Evolutionary conservation across 2,113 vertebrate genomes (phyloP).

Genomic region (Channa argus): DNA sequence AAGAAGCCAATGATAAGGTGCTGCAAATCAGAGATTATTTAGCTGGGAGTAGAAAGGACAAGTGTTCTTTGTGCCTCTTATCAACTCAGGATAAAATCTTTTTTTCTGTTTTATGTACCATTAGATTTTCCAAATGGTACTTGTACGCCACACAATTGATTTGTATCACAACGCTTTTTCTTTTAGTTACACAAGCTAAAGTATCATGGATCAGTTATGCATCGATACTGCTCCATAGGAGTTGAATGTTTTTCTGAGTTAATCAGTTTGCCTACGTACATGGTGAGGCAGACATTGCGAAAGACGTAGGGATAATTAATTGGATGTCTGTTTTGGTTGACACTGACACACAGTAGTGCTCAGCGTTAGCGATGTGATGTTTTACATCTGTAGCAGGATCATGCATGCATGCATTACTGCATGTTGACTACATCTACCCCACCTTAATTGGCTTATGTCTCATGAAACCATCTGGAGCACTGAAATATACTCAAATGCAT

Average conservation of each 20-base stretch:
- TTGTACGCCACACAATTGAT: constrained; percentile 32
- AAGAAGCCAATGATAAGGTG: constrained; percentile 43
- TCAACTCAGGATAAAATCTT: constrained; percentile 33
- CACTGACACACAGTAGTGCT: constrained; percentile 23
- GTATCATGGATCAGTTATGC: constrained; percentile 19
- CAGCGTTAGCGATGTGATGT: constrained; percentile 37
- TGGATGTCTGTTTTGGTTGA: constrained; percentile 36
- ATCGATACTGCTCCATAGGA: constrained; percentile 35
- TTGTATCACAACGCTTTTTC: constrained; percentile 13
- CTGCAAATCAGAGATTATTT: constrained; percentile 42
- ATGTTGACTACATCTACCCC: constrained; percentile 41
- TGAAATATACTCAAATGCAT: constrained; percentile 26
- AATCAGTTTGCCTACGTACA: constrained; percentile 29
- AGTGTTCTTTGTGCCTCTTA: constrained; percentile 32
- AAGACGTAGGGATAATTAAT: constrained; percentile 47
- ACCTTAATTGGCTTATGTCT: constrained; percentile 53
- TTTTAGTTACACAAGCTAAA: not conserved
- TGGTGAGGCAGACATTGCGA: constrained; percentile 22
- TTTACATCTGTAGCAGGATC: constrained; percentile 43
- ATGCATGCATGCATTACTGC: constrained; percentile 42
- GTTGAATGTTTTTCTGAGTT: constrained; percentile 18
- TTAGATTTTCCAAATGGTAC: constrained; percentile 31
- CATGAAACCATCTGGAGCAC: constrained; percentile 42
- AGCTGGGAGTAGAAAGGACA: not conserved
- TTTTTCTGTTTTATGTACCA: constrained; percentile 2